phyloP scores from a whole-genome alignment of 30 jellyfish, hydroid and myxozoan species.

The Chrysaora quinquecirrha region DNA sequence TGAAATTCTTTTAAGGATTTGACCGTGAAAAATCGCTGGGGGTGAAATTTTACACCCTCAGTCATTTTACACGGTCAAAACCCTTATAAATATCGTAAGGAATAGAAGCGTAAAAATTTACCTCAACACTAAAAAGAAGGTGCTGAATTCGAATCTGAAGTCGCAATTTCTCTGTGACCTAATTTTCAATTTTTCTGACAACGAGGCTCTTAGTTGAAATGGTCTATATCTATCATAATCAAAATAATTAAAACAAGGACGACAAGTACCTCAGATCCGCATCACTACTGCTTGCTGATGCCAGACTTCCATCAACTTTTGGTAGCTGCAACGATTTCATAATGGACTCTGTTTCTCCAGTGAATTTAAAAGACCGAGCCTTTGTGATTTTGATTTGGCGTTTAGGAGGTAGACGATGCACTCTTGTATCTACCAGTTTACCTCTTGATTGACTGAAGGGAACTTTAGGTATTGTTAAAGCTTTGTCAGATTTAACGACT shows the following conservation, averaged over 20 bases:
- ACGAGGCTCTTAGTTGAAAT: no score
- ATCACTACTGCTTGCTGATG: constrained; percentile 6
- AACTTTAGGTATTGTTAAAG: constrained; percentile 35
- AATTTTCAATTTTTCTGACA: no score
- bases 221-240: neutral
- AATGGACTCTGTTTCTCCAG: neutral
- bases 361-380: constrained; percentile 12
- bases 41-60: no score
- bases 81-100: no score
- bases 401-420: constrained; percentile 48
- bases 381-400: neutral
- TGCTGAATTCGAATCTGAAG: no score
- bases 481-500: constrained; percentile 32
- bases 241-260: neutral
- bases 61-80: no score
- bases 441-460: constrained; percentile 50
- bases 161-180: no score
- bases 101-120: no score
- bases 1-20: no score
- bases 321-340: constrained; percentile 1
- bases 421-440: constrained; percentile 36
- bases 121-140: no score
- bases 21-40: no score
- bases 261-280: neutral
- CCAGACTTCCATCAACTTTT: neutral